Base-by-base conservation (phyloP, 1,140 invertebrate species). In the Drosophila malerkotliana region DNA sequence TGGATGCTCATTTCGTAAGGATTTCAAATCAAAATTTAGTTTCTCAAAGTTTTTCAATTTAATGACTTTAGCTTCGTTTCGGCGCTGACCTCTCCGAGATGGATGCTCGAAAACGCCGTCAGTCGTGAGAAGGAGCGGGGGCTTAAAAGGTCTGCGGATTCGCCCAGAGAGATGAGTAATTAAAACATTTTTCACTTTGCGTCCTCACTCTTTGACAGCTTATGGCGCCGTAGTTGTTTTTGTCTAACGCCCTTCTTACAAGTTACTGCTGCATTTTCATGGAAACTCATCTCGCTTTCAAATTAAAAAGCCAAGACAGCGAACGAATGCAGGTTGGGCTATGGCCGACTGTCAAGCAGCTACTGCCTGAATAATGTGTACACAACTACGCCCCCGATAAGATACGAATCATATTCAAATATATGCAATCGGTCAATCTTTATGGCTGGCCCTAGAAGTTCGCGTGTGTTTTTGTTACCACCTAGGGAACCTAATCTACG, bases 151-250 rank as follows among this genome's bases (percentile, higher is more conserved):
- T 39, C 24, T 49, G 39, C 14, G 30, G 30, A 32, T 51, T 61
- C 51, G 60, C 58, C 76, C 79, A 63, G 80, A 62, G 90, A 79
- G 90, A 79, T 78, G 88, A 88, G 89, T 90, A 90, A 90, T 90
- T 90, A 90, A 90, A 90, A 90, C 75, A 90, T 89, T 89, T 90
- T 79, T 87, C 72, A 79, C 72, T 79, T 83, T 73, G 76, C 61
- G 34, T 72, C 77, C 77, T 52, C 59, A 58, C 60, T 71, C 47
- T 66, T 68, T 51, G 72, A 34, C 73, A 55, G 58, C 28, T 54
- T 51, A 49, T 73, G 44, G 26, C 62, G 52, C 44, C 15, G 66
- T 34, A 60, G 58, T 66, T 64, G 61, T 62, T 77, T 84, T 74
- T 80, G 73, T 59, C 60, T 60, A 80, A 76, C 60, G 61, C 61